Evolutionary conservation across 2,888 invertebrate genomes (phyloP).

Genomic region (Ecliptopera silaceata): DNA sequence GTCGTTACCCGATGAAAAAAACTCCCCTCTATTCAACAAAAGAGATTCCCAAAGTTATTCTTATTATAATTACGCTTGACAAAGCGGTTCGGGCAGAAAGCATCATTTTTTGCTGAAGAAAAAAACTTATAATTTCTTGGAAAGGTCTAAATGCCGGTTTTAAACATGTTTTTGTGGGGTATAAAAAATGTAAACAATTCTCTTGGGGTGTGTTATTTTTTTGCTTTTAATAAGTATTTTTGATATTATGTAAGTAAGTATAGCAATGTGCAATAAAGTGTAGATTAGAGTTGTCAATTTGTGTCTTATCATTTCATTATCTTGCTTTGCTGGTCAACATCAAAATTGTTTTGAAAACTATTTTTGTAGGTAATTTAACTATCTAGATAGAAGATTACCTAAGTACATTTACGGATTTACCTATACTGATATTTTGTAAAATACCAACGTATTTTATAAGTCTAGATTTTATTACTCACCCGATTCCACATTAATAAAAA

Average conservation of each 20-base stretch:
- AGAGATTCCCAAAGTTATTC: constrained; percentile 79
- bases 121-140: constrained; percentile 63
- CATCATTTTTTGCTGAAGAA: constrained; percentile 69
- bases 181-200: constrained; percentile 79
- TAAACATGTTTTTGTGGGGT: constrained; percentile 55
- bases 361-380: no score
- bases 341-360: no score
- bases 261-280: constrained; percentile 14
- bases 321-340: neutral
- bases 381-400: no score
- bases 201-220: constrained; percentile 31
- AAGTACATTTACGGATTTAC: no score
- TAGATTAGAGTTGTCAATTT: neutral
- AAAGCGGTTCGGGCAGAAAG: constrained; percentile 71
- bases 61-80: constrained; percentile 76
- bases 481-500: no score
- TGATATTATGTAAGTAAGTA: neutral
- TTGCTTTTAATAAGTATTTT: neutral
- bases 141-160: constrained; percentile 59
- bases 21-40: constrained; percentile 72
- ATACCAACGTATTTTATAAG: no score
- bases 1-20: constrained; percentile 79
- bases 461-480: no score
- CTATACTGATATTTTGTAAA: no score
- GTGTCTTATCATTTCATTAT: neutral